These are phyloP conservation scores for Chironomus riparius DNA, from an alignment of 2,888 invertebrate genomes.

Conservation along the genomic window DNA sequence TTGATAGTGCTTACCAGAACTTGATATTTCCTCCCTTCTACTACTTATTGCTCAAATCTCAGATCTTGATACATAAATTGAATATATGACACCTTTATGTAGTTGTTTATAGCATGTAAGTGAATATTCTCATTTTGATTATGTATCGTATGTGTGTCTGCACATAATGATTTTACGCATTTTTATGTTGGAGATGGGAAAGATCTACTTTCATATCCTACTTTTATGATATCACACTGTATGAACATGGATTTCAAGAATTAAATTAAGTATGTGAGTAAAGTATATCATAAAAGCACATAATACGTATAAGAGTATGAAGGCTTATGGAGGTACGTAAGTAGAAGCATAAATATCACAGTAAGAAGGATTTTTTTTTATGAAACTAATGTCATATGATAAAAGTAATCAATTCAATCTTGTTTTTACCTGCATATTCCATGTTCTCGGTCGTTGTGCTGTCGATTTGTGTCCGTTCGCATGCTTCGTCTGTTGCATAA, in stretches of 20 bases:
- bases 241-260: not conserved
- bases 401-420: too few relatives aligned
- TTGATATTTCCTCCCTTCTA: too few relatives aligned
- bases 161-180: not conserved
- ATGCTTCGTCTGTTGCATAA: slow-evolving; percentile 66
- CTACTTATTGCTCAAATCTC: too few relatives aligned
- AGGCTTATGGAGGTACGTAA: too few relatives aligned
- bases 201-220: not conserved
- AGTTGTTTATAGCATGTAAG: not conserved
- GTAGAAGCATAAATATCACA: not conserved
- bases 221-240: not conserved
- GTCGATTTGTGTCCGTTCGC: slow-evolving; percentile 44
- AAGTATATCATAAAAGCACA: not conserved
- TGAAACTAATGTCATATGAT: too few relatives aligned
- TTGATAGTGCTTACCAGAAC: too few relatives aligned
- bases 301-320: not conserved
- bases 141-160: not conserved
- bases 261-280: not conserved
- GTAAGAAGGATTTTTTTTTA: slow-evolving; percentile 3
- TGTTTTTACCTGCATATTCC: slow-evolving; percentile 46
- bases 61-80: not conserved
- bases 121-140: not conserved
- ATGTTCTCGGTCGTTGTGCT: slow-evolving; percentile 46
- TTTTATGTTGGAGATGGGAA: not conserved
- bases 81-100: not conserved